Base-by-base conservation (phyloP, 2,888 invertebrate genomes). In the Polydrusus cervinus region DNA sequence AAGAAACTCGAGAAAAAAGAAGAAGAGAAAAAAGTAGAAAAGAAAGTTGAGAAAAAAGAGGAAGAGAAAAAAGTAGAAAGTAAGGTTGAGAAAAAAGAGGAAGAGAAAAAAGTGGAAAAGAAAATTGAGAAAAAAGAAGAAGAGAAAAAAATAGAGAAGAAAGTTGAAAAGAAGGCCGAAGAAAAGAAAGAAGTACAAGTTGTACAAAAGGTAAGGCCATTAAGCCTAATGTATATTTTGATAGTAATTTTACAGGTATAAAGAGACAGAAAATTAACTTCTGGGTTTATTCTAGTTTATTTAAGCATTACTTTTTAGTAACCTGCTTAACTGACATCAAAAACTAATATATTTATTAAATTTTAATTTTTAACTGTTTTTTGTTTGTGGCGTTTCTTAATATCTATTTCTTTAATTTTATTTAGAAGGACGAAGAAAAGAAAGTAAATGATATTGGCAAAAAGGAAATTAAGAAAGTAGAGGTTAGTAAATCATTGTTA, bases 381-480 rank as follows among this genome's bases (percentile, higher is more conserved):
- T 79, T 76, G 77, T 67, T 43, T 69, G 67, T 74, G 38, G 25
- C 18, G 9, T 70, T 16, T 13, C 13, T 30, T 43, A 57, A 38
- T 57, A 20, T 64, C 18, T 34, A 64, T 60, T 60, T 49, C 49
- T 38, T 61, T 16, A 55, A 69, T 53, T 47, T 65, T 65, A 62
- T 71, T 34, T 73, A 80, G 78, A 80, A 86, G 78, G 82, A 85
- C 76, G 84, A 86, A 71, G 83, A 85, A 76, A 85, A 84, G 81
- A 82, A 85, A 77, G 85, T 85, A 74, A 84, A 85, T 76, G 85
- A 86, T 80, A 82, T 86, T 40, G 86, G 84, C 62, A 86, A 85
- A 78, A 85, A 84, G 77, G 82, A 83, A 51, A 69, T 78, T 18
- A 81, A 83, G 78, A 82, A 82, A 79, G 85, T 81, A 71, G 83